A percentile compares a stretch with the other conserved stretches of the same genome.
These are phyloP conservation scores for Danionella cerebrum DNA, from an alignment of 2,113 vertebrate genomes.

Conservation along the genomic window DNA sequence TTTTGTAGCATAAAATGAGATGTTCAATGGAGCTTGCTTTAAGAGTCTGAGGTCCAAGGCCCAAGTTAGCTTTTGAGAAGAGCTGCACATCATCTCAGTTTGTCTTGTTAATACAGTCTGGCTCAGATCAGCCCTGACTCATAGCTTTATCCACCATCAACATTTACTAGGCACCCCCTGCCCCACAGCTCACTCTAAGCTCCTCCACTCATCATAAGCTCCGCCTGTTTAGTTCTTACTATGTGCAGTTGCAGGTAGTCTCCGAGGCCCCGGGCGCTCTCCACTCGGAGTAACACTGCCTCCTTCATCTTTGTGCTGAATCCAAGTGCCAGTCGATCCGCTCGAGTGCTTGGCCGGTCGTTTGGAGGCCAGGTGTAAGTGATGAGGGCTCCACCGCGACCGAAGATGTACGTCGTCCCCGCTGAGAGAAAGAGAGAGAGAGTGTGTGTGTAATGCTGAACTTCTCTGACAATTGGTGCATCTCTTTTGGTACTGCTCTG, in stretches of 20 bases:
- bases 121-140: too few relatives aligned
- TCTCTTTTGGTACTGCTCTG: too few relatives aligned
- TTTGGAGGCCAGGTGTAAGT: constrained; percentile 92
- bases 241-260: constrained; percentile 90
- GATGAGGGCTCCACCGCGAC: constrained; percentile 85
- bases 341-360: constrained; percentile 86
- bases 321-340: constrained; percentile 89
- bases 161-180: not conserved
- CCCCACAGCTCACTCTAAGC: not conserved
- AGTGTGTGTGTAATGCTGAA: not conserved
- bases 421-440: constrained; percentile 54
- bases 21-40: too few relatives aligned
- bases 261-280: constrained; percentile 84
- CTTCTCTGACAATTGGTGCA: too few relatives aligned
- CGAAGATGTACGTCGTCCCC: constrained; percentile 91
- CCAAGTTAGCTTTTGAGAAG: too few relatives aligned
- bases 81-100: too few relatives aligned
- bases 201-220: not conserved
- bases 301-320: constrained; percentile 90
- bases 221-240: constrained; percentile 60
- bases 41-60: too few relatives aligned
- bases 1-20: too few relatives aligned
- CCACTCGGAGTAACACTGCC: constrained; percentile 82
- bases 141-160: too few relatives aligned
- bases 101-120: too few relatives aligned